A percentile compares a stretch with the other conserved stretches of the same genome.
These are phyloP conservation scores for Mixornis gularis DNA, from an alignment of 2,113 vertebrate species.

Conservation along the genomic window DNA sequence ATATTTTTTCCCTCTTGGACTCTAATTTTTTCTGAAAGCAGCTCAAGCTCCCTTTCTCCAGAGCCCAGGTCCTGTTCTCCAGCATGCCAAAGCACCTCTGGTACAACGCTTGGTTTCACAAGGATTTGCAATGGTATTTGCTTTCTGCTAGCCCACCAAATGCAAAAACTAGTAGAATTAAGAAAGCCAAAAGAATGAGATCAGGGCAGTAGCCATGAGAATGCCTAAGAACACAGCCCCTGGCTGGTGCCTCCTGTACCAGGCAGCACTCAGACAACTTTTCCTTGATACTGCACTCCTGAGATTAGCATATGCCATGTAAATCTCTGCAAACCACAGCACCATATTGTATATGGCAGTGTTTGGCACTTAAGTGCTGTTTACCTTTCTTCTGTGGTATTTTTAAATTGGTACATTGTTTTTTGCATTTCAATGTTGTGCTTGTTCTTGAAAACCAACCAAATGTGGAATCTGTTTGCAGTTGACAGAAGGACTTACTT, in stretches of 20 bases:
- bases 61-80: neutral
- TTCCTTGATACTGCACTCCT: neutral
- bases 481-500: neutral
- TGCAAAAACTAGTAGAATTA: neutral
- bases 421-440: neutral
- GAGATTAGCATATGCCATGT: neutral
- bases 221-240: neutral
- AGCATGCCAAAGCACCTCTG: neutral
- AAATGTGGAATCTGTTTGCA: neutral
- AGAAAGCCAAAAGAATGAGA: neutral
- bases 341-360: accelerated
- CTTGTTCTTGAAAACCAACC: neutral
- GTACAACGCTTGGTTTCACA: accelerated
- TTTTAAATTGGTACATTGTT: neutral
- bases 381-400: neutral
- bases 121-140: neutral
- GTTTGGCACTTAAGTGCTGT: neutral
- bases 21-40: neutral
- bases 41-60: neutral
- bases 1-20: neutral
- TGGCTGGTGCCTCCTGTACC: neutral
- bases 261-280: neutral
- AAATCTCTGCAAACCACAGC: neutral
- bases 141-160: neutral
- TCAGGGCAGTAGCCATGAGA: neutral